Evolutionary conservation across 1,140 invertebrate genomes (phyloP).

Genomic region (Drosophila erecta): DNA sequence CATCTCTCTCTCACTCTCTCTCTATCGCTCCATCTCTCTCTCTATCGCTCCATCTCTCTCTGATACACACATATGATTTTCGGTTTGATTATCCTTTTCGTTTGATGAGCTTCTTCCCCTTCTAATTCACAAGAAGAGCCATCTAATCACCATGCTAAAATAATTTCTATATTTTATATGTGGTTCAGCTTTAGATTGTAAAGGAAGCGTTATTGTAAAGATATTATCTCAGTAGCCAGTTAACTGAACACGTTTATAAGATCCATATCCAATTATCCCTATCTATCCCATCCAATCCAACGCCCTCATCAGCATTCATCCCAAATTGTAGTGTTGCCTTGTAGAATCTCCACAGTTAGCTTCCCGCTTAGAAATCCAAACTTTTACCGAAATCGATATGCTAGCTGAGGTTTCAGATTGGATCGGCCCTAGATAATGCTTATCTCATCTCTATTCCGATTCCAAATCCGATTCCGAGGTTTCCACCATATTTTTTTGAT

Average conservation of each 20-base stretch:
- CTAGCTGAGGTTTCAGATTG: slow-evolving; percentile 31
- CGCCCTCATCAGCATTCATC: slow-evolving; percentile 1
- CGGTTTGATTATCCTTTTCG: slow-evolving; percentile 33
- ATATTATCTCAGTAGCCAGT: neutral
- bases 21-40: slow-evolving; percentile 2
- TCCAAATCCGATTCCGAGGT: slow-evolving; percentile 12
- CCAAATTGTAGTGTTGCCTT: slow-evolving; percentile 5
- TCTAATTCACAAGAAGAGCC: neutral
- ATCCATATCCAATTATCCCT: neutral
- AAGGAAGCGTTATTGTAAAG: slow-evolving; percentile 21
- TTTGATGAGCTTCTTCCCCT: slow-evolving; percentile 12
- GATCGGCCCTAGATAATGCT: slow-evolving; percentile 11
- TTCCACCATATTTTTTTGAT: slow-evolving; percentile 13
- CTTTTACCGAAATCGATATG: neutral
- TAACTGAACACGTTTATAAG: neutral
- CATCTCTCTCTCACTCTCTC: slow-evolving; percentile 18
- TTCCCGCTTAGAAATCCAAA: neutral
- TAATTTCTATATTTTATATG: slow-evolving; percentile 84
- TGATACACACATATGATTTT: slow-evolving; percentile 23
- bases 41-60: slow-evolving; percentile 33
- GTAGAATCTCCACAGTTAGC: slow-evolving; percentile 5
- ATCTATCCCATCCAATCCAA: neutral
- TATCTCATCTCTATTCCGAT: slow-evolving; percentile 4
- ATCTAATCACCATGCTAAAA: slow-evolving; percentile 81
- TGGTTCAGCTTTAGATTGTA: slow-evolving; percentile 80